Base-by-base conservation (phyloP, 2,113 vertebrate species). In the Formicarius rufipectus region DNA sequence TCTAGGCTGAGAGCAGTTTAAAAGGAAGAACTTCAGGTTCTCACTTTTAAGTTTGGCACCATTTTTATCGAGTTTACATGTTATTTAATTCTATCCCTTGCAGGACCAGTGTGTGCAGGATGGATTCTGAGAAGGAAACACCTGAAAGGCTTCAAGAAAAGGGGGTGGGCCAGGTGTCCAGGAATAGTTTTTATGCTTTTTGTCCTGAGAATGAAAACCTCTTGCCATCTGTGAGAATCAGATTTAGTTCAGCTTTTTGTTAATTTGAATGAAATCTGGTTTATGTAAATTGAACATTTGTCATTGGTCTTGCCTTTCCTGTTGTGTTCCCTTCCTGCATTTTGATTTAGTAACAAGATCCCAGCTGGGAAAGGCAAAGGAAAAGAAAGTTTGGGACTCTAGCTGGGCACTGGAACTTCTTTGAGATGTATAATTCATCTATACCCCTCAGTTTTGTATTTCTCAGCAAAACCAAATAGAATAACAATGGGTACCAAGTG, bases 1-100 rank as follows among this genome's bases (percentile, higher is more conserved):
- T 58, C 47, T 64, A 24, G n/a, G 17, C 53, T 90, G 47, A 67
- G 17, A 50, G 68, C 1, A 21, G 25, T 56, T 88, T 88, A 77
- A 90, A 94, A 93, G 33, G 79, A 95, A 75, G 72, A 93, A 90
- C 50, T 88, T 88, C 35, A 88, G 71, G 76, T 84, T 96, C 93
- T 83, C 39, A 37, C 93, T 94, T 92, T 88, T 64, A 86, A 93
- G 79, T 92, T 88, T 92, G 79, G 37, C 79, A 92, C 35, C 18
- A 11, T 75, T 90, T 93, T 94, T 92, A 64, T 71, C 4, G 4
- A 45, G 93, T 90, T 95, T 96, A 92, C 68, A 92, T 87, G 56
- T 84, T 86, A 78, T 60, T 96, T 94, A 86, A 90, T 74, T 94
- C 72, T 72, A 45, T 53, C 14, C 14, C 74, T 96, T 93, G 77